Conservation (phyloP, 2,888 invertebrate species). For the Mantis religiosa region DNA sequence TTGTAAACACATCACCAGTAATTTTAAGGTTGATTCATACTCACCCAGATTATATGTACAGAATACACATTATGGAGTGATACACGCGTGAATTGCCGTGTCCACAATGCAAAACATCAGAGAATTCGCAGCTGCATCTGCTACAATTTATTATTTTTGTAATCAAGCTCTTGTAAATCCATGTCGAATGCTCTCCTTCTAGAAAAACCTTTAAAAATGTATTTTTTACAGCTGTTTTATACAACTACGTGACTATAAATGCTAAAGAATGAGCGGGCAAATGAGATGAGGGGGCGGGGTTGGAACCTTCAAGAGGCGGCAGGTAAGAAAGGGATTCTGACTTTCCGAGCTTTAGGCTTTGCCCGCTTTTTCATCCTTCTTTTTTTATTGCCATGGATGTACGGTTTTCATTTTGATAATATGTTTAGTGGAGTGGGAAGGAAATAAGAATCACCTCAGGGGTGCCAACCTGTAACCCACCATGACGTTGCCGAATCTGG, state of each 20-base stretch:
- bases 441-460: neutral
- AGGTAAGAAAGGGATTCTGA: neutral
- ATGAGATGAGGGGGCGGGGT: neutral
- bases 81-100: too few species aligned
- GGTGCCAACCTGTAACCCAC: neutral
- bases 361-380: neutral
- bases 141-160: neutral
- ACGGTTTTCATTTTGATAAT: neutral
- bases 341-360: neutral
- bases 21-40: too few species aligned
- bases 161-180: neutral
- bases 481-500: neutral
- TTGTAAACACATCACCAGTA: too few species aligned
- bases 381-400: neutral
- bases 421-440: neutral
- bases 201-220: neutral
- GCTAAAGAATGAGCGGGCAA: neutral
- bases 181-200: neutral
- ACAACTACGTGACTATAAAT: slow-evolving; percentile 1
- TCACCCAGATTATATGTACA: too few species aligned
- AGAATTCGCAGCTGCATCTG: neutral
- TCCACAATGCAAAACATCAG: too few species aligned
- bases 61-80: too few species aligned
- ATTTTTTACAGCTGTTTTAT: neutral
- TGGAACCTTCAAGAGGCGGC: neutral